Evolutionary conservation across 92 coral and sea anemone genomes (phyloP), one percentile per base, ranked within the genome.

Genomic region (Palythoa grandis): DNA sequence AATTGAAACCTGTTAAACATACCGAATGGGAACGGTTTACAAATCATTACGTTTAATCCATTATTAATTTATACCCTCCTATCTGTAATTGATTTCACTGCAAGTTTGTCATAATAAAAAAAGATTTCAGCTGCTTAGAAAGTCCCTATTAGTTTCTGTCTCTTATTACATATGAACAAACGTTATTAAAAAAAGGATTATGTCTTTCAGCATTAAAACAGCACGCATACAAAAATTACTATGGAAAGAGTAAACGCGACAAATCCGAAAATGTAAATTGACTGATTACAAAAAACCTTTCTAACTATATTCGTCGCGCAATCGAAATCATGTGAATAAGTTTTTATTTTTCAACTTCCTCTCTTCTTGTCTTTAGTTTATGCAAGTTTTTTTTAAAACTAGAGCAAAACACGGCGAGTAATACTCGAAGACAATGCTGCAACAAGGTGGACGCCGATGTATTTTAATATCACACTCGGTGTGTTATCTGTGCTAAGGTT

Each of bases 1-100:
- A 94, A 94, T 94, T 94, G 95, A 94, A 90, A 93, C 86, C 94
- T 88, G 95, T 94, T 94, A 94, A 94, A 94, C 96, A 94, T 94
- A 92, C 98, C 90, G 98, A 88, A 93, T 93, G 72, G 86, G 94
- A 85, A 90, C 92, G 90, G 98, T 94, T 94, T 94, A 94, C 98
- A 94, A 87, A 93, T 94, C 98, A 94, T 94, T 94, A 94, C 84
- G 91, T 89, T 94, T 94, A 93, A 91, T 91, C 88, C 94, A 90
- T 91, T 83, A 93, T 92, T 94, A 90, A 94, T 94, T 88, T 82
- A 94, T 90, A 86, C 89, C 94, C 88, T 69, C 65, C 93, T 87
- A 85, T 84, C 93, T 54, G 74, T 94, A 94, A 93, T 94, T 94
- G 98, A 92, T 94, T 94, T 90, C 91, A 80, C 82, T 90, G 92